A percentile compares a stretch with the other conserved stretches of the same genome.
Conservation (phyloP, 2,113 vertebrate genomes). For the Thunnus maccoyii region DNA sequence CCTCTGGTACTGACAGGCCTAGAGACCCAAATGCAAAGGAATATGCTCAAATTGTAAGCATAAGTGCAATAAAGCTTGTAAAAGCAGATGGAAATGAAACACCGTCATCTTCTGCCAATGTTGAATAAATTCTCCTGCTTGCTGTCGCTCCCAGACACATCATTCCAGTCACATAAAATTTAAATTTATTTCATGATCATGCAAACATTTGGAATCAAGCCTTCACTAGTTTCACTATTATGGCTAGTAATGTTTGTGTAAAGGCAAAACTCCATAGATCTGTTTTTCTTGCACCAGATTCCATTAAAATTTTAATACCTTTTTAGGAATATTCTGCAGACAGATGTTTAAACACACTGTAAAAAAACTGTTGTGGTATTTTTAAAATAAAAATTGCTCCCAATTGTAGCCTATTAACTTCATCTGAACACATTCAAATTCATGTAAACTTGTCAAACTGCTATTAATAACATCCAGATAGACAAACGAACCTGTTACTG, state of each 20-base stretch:
- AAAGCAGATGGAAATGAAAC: background rate
- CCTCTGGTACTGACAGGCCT: constrained; percentile 76
- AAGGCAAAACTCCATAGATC: background rate
- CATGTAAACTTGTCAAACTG: background rate
- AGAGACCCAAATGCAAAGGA: background rate
- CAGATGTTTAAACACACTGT: background rate
- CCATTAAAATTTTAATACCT: background rate
- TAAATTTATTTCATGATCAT: background rate
- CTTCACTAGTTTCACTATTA: background rate
- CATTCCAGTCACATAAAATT: background rate
- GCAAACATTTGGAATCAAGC: background rate
- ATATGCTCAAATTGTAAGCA: background rate
- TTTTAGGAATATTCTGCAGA: no score
- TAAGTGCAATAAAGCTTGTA: background rate
- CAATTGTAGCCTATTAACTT: background rate
- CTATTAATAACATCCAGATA: background rate
- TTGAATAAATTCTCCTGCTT: background rate
- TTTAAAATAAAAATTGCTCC: background rate
- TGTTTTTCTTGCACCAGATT: no score
- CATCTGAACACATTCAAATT: background rate
- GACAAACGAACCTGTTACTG: constrained; percentile 75
- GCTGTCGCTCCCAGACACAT: background rate
- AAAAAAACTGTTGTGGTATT: no score
- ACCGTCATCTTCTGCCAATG: background rate
- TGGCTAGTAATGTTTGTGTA: background rate